Conservation (phyloP, 2,113 vertebrate genomes). For the Octodon degus region DNA sequence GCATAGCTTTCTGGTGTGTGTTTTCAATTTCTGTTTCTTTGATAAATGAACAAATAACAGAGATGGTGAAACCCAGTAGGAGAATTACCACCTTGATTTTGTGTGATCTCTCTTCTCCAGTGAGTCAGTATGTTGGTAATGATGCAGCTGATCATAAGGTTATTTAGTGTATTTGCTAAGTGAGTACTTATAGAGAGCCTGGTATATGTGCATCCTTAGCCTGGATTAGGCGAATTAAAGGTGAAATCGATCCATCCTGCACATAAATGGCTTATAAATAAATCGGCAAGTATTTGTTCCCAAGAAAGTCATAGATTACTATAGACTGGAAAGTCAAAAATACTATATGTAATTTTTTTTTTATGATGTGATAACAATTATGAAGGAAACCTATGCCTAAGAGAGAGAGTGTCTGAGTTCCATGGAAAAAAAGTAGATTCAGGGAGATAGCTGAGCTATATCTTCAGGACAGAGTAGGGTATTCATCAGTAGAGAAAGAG, state of each 20-base stretch:
- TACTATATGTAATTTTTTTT: background rate
- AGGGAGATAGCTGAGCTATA: background rate
- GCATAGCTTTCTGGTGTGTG: constrained; percentile 24
- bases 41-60: constrained; percentile 71
- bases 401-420: background rate
- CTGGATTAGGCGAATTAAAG: background rate
- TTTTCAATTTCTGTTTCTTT: constrained; percentile 81
- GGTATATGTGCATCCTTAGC: background rate
- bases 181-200: constrained; percentile 2
- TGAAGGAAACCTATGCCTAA: background rate
- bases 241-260: background rate
- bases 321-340: background rate
- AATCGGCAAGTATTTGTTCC: background rate
- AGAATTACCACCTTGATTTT: constrained; percentile 68
- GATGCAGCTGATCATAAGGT: constrained; percentile 30
- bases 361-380: background rate
- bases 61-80: constrained; percentile 59
- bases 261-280: background rate
- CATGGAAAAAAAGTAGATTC: background rate
- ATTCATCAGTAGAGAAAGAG: background rate
- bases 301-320: background rate
- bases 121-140: constrained; percentile 70
- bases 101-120: constrained; percentile 48
- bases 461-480: background rate
- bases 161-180: constrained; percentile 16